Base-by-base conservation (phyloP, 2,113 vertebrate species). In the Dasypus novemcinctus region DNA sequence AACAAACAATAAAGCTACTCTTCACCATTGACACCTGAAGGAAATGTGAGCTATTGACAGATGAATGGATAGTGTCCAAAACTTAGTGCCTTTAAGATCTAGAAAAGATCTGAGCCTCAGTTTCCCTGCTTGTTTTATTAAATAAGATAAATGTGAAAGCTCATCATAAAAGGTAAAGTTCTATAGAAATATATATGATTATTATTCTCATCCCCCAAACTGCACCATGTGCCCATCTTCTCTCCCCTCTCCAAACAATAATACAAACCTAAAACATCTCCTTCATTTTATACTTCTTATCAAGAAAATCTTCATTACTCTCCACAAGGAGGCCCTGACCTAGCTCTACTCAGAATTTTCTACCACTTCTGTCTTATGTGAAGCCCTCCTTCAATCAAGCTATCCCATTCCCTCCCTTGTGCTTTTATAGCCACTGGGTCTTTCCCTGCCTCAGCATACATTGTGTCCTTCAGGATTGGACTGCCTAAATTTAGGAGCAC, bases 41-140 rank as follows among this genome's bases (percentile, higher is more conserved):
- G 88, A 86, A 88, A 91, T 64, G 63, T 88, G 21, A 95, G 38
- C 20, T 87, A 69, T 4, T 74, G 49, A 79, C 31, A 79, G 12
- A 49, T 86, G 68, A 91, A 29, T 82, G 33, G 69, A 25, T 41
- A 18, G 23, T 72, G 12, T 74, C 18, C 31, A 76, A 95, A 85
- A 13, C 79, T 49, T 52, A 63, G 12, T 85, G 36, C 29, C 36
- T 92, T 94, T 94, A 61, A 63, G 38, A 54, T 72, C 23, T 90
- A 84, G 23, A 49, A 95, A 87, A 83, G 90, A 71, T 57, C 59
- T 17, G 71, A 72, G 41, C 4, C 66, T 17, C 61, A 61, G 25
- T 66, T 79, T 84, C 25, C 38, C 14, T 2, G 4, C 31, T 68
- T 68, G 13, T 25, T 29, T 0, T 41, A 49, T 71, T 68, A 41